Conservation (phyloP, 2,113 vertebrate species). For the Camelus bactrianus region DNA sequence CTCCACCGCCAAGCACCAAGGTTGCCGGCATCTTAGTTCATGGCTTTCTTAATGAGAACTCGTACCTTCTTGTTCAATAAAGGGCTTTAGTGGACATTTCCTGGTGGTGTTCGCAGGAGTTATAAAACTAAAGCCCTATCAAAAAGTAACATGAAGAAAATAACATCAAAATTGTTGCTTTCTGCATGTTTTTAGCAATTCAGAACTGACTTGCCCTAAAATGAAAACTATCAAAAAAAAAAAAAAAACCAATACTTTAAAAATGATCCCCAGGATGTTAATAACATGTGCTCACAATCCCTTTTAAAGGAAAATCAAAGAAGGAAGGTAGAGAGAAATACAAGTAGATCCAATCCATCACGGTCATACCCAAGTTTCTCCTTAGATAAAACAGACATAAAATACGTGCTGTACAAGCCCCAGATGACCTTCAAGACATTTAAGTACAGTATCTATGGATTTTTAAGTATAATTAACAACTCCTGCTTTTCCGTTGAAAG, state of each 20-base stretch:
- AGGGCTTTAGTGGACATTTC: slow-evolving; percentile 48
- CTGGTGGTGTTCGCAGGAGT: not conserved
- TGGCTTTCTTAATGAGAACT: slow-evolving; percentile 65
- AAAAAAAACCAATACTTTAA: not conserved
- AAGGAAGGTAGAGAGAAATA: slow-evolving; percentile 62
- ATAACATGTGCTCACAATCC: not conserved
- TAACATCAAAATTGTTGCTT: not conserved
- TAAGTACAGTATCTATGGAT: slow-evolving; percentile 80
- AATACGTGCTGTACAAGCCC: slow-evolving; percentile 71
- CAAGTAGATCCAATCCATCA: slow-evolving; percentile 61
- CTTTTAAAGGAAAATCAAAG: not conserved
- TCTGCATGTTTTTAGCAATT: slow-evolving; percentile 32
- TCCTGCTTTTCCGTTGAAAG: slow-evolving; percentile 83
- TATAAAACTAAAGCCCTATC: not conserved
- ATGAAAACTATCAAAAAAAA: slow-evolving; percentile 23
- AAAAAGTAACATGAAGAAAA: too few species aligned
- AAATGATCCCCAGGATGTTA: not conserved
- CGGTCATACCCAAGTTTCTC: slow-evolving; percentile 67
- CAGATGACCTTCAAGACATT: slow-evolving; percentile 84
- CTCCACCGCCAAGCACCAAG: not conserved
- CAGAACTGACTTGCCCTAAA: slow-evolving; percentile 46
- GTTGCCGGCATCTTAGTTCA: slow-evolving; percentile 49
- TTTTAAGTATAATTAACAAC: slow-evolving; percentile 88
- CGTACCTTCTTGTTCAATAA: slow-evolving; percentile 15
- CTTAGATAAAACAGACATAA: slow-evolving; percentile 78